A percentile compares a stretch with the other conserved stretches of the same genome.
Evolutionary conservation across 2,888 invertebrate genomes (phyloP).

Genomic region (Antitype chi): DNA sequence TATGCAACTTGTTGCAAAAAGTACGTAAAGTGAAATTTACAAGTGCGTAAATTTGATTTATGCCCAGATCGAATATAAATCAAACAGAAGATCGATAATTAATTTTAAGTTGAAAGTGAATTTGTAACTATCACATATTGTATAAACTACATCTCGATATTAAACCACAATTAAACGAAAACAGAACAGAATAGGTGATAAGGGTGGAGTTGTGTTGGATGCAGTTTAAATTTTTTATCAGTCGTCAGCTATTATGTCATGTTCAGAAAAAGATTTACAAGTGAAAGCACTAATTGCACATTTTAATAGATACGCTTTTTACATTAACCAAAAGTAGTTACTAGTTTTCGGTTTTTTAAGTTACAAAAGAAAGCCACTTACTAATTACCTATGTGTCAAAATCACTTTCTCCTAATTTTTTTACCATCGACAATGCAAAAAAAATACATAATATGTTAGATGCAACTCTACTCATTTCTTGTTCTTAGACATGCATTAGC

Average conservation of each 20-base stretch:
- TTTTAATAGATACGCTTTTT: slow-evolving; percentile 40
- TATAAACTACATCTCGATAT: not conserved
- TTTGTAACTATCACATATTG: not conserved
- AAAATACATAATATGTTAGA: not conserved
- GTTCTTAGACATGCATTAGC: slow-evolving; percentile 80
- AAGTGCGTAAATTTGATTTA: not conserved
- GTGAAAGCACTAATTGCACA: slow-evolving; percentile 46
- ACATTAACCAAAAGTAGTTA: slow-evolving; percentile 6
- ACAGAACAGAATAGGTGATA: not conserved
- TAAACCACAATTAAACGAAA: slow-evolving; percentile 18
- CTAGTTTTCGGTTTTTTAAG: not conserved
- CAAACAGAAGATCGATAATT: not conserved
- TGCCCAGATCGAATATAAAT: not conserved
- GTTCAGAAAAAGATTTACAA: slow-evolving; percentile 19
- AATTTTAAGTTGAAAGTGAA: not conserved
- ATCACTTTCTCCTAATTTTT: slow-evolving; percentile 34
- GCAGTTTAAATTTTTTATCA: not conserved
- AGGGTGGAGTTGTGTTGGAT: not conserved
- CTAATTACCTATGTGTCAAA: not conserved
- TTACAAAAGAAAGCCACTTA: not conserved
- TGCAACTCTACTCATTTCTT: slow-evolving; percentile 64
- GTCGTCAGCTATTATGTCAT: not conserved
- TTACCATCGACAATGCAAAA: not conserved
- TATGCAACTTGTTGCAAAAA: too few relatives aligned
- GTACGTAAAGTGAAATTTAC: not conserved